phyloP scores from a whole-genome alignment of 2,797 vertebrate genomes.

The Pseudochaenichthys georgianus region DNA sequence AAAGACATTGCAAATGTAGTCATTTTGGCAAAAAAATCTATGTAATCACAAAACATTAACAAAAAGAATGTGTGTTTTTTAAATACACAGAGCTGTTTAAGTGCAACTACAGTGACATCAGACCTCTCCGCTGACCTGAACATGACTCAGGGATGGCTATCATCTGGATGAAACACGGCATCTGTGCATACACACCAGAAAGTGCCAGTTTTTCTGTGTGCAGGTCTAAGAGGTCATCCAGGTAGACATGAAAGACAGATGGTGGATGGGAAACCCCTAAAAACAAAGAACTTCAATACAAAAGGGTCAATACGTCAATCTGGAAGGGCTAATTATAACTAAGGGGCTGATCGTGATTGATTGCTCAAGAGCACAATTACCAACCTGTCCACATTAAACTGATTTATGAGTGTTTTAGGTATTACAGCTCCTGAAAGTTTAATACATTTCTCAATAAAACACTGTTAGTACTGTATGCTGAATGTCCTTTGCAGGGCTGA shows the following conservation, averaged over 20 bases:
- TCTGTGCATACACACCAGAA: slow-evolving; percentile 7
- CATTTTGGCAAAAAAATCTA: not conserved
- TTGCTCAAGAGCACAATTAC: slow-evolving; percentile 65
- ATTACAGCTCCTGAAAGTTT: slow-evolving; percentile 62
- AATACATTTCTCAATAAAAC: slow-evolving; percentile 67
- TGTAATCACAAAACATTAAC: not conserved
- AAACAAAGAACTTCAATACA: slow-evolving; percentile 50
- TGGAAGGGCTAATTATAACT: slow-evolving; percentile 65
- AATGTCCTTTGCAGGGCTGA: slow-evolving; percentile 37
- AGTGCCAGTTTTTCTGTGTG: slow-evolving; percentile 15
- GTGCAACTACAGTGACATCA: slow-evolving; percentile 10
- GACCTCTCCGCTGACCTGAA: slow-evolving; percentile 37
- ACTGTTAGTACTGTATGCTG: slow-evolving; percentile 29
- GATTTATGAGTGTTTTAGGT: slow-evolving; percentile 68
- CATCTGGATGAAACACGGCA: slow-evolving; percentile 20
- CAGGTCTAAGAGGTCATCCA: slow-evolving; percentile 39
- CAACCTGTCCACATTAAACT: slow-evolving; percentile 68
- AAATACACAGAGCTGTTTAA: not conserved
- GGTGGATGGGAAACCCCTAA: slow-evolving; percentile 43
- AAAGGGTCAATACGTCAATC: slow-evolving; percentile 59
- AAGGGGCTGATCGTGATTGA: slow-evolving; percentile 61
- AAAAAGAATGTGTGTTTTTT: not conserved
- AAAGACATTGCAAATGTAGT: not conserved
- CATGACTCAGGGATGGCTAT: slow-evolving; percentile 26
- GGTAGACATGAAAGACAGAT: slow-evolving; percentile 49